These are phyloP conservation scores for Andinoacara biseriatus DNA, from an alignment of 2,113 vertebrate genomes.

Conservation along the genomic window DNA sequence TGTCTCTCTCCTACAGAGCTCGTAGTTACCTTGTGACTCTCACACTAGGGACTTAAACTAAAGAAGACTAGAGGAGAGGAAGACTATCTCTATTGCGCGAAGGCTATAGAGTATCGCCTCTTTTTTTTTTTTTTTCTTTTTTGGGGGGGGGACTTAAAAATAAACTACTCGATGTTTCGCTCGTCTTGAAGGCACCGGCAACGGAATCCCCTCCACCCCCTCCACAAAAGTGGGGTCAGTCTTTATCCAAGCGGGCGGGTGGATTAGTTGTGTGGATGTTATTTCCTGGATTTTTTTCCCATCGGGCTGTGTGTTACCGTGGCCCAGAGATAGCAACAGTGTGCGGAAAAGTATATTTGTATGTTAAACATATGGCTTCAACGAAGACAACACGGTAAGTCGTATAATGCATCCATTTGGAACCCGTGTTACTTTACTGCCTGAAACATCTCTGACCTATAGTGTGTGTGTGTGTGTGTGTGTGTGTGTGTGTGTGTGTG, in stretches of 20 bases:
- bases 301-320: constrained; percentile 43
- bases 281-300: constrained; percentile 57
- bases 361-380: constrained; percentile 66
- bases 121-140: not conserved
- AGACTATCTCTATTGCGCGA: constrained; percentile 8
- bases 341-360: constrained; percentile 66
- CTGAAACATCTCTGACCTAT: not conserved
- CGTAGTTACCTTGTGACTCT: constrained; percentile 26
- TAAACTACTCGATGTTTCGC: not conserved
- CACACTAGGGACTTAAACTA: constrained; percentile 49
- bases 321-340: constrained; percentile 63
- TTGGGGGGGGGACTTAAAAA: constrained; percentile 33
- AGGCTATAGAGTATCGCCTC: not conserved
- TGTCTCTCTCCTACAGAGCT: constrained; percentile 45
- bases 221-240: constrained; percentile 25
- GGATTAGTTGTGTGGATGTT: constrained; percentile 69
- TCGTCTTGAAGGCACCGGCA: constrained; percentile 1
- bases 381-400: constrained; percentile 67
- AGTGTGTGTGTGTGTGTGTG: not conserved
- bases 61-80: constrained; percentile 27
- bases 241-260: constrained; percentile 19
- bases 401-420: not conserved
- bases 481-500: not conserved
- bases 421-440: not conserved
- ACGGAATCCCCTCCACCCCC: not conserved